Conservation (phyloP, 2,888 invertebrate species). For the Drosophila leonis region DNA sequence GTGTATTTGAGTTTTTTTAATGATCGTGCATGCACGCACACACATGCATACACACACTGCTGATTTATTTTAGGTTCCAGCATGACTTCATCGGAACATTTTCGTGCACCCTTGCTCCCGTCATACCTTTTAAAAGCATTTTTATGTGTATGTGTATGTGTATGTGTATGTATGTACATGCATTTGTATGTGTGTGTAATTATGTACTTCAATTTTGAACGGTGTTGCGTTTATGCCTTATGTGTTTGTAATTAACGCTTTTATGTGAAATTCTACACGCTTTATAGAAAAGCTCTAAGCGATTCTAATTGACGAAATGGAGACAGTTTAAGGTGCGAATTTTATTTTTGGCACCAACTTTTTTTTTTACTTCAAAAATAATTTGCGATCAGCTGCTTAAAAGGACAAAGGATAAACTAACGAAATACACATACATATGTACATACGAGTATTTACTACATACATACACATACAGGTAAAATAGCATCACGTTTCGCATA, state of each 20-base stretch:
- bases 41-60: conserved; percentile 28
- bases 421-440: neutral
- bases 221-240: conserved; percentile 47
- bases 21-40: conserved; percentile 53
- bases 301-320: conserved; percentile 63
- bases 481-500: conserved; percentile 52
- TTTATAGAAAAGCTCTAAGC: conserved; percentile 59
- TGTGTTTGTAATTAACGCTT: conserved; percentile 67
- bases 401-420: conserved; percentile 22
- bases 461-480: conserved; percentile 16
- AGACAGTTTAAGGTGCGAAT: conserved; percentile 50
- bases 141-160: conserved; percentile 1
- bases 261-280: conserved; percentile 71
- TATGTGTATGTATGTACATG: neutral
- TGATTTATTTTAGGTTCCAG: conserved; percentile 77
- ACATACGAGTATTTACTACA: neutral
- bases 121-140: conserved; percentile 3
- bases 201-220: conserved; percentile 64
- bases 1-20: conserved; percentile 54
- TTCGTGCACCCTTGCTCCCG: conserved; percentile 36
- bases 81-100: conserved; percentile 73
- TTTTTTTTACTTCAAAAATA: neutral
- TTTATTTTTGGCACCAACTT: conserved; percentile 9
- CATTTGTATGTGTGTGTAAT: conserved; percentile 12
- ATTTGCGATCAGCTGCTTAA: conserved; percentile 24